Base-by-base conservation (phyloP, 2,888 invertebrate species). In the Idaea aversata region DNA sequence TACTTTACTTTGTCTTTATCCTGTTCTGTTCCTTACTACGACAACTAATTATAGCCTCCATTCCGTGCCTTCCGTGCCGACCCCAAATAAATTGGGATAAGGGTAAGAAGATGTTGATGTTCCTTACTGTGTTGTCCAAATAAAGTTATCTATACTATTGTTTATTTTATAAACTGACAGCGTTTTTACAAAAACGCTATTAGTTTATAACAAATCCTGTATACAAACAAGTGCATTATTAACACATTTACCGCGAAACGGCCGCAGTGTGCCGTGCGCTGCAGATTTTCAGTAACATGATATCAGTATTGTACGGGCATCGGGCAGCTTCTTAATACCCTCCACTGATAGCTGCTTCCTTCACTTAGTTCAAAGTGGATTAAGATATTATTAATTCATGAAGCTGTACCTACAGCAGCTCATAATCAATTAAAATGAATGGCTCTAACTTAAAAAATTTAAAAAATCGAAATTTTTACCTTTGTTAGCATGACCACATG, bases 241-340 rank as follows among this genome's bases (percentile, higher is more conserved):
- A 87, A 87, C 88, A 86, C 85, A 83, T 86, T 75, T 85, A 86
- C 88, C 83, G 86, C 87, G 85, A 88, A 86, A 78, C 82, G 82
- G 81, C 84, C 82, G 77, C 82, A 77, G 79, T 82, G 80, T 76
- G 71, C 76, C 75, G 74, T 73, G 69, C 72, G 75, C 75, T 72
- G 71, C 68, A 69, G 64, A 75, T 75, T 74, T 71, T 72, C 69
- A 62, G 80, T 72, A 77, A 80, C 70, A 62, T 66, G 68, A 80
- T 70, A 74, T 70, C 70, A 62, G 64, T 73, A 73, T 75, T 77
- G 77, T 76, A 71, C 61, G 59, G 62, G 61, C 64, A 38, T 25
- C 47, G 61, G 35, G 59, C 34, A 5, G 25, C 59, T 59, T 13
- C 47, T 47, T 47, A 47, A 10, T 85, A 86, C 75, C 72, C 67